phyloP scores from a whole-genome alignment of 2,113 vertebrate genomes.

The Eira barbara region DNA sequence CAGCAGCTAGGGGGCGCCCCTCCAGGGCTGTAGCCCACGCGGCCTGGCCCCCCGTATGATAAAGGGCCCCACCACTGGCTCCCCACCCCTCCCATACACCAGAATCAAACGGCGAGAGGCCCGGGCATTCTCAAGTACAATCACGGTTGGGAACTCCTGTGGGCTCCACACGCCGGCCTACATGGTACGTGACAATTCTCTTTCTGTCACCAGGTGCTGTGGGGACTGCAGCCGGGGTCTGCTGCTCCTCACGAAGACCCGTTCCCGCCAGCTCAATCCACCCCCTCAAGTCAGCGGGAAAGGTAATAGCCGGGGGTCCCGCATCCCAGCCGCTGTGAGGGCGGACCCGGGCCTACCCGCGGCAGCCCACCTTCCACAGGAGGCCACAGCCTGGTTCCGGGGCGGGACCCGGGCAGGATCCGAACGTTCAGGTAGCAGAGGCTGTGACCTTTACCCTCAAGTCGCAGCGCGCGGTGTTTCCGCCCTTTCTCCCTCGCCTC shows the following conservation, averaged over 20 bases:
- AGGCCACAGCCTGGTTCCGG: accelerated
- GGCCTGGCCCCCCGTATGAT: accelerated
- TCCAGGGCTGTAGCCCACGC: neutral
- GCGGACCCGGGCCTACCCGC: neutral
- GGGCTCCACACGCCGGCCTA: neutral
- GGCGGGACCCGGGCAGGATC: neutral
- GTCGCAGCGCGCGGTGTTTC: accelerated
- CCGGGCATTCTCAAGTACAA: neutral
- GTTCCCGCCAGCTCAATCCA: neutral
- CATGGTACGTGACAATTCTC: neutral
- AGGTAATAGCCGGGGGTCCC: neutral
- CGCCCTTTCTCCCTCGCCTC: accelerated
- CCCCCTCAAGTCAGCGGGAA: neutral
- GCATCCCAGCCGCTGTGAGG: too few relatives aligned
- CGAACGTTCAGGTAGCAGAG: accelerated
- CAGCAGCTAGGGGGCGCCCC: neutral
- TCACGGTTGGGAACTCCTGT: neutral
- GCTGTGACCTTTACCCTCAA: neutral
- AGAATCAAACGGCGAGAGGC: neutral
- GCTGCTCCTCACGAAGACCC: neutral
- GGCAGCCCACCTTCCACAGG: neutral
- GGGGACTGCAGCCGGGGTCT: neutral
- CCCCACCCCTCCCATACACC: neutral
- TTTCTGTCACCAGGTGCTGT: neutral
- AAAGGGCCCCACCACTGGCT: neutral